Percentiles rank a stretch among this genome's conserved stretches.
Conservation (phyloP, 2,888 invertebrate genomes). For the Koerneria pararmatus region DNA sequence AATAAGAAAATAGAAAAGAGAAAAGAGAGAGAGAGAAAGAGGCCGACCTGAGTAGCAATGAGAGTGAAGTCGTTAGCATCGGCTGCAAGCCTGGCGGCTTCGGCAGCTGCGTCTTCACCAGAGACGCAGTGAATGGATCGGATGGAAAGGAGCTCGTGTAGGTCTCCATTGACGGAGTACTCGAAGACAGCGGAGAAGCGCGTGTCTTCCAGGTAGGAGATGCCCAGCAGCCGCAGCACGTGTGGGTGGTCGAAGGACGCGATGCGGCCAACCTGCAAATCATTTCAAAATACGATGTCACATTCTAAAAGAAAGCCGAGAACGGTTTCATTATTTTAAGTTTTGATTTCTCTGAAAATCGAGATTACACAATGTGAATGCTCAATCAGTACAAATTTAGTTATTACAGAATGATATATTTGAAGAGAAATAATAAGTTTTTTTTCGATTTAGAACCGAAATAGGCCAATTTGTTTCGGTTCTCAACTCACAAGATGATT, state of each 20-base stretch:
- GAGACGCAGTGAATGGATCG: too few relatives aligned
- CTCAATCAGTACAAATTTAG: neutral
- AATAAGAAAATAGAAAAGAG: neutral
- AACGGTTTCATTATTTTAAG: neutral
- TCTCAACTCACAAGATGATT: too few relatives aligned
- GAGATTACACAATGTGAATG: too few relatives aligned
- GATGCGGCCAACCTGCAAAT: slow-evolving; percentile 64
- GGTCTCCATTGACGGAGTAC: slow-evolving; percentile 15
- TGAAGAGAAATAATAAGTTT: neutral
- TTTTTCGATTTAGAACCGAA: too few relatives aligned
- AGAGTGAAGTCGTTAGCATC: slow-evolving; percentile 4
- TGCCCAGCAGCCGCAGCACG: slow-evolving; percentile 82
- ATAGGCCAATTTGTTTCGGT: too few relatives aligned
- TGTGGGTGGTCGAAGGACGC: slow-evolving; percentile 90
- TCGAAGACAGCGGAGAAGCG: slow-evolving; percentile 27
- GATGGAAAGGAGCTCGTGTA: slow-evolving; percentile 3
- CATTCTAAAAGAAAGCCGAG: neutral
- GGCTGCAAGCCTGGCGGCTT: neutral
- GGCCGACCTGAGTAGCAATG: slow-evolving; percentile 9
- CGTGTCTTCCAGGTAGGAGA: slow-evolving; percentile 32
- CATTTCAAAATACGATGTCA: too few relatives aligned
- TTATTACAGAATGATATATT: neutral
- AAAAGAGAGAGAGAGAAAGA: slow-evolving; percentile 12
- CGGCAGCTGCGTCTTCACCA: neutral
- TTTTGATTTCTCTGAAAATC: neutral